phyloP scores from a whole-genome alignment of 2,888 invertebrate species.

The Homarus gammarus region DNA sequence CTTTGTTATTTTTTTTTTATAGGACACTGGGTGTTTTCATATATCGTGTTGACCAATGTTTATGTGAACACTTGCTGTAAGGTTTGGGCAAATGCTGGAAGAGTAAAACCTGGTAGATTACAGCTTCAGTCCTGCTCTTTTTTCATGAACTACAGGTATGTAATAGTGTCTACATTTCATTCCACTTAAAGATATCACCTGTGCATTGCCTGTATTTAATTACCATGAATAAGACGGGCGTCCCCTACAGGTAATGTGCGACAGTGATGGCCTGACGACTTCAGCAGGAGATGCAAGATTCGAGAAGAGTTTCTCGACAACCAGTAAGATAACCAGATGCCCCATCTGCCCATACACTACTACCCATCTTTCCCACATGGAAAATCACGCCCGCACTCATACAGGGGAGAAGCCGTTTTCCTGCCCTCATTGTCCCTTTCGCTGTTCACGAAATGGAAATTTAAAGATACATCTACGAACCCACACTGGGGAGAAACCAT shows the following conservation, averaged over 20 bases:
- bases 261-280: constrained; percentile 20
- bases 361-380: constrained; percentile 59
- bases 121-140: no score
- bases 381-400: constrained; percentile 60
- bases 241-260: constrained; percentile 26
- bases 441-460: no score
- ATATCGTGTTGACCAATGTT: no score
- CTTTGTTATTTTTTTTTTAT: no score
- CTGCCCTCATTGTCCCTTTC: constrained; percentile 21
- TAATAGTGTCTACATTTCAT: not conserved
- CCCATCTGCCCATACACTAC: constrained; percentile 64
- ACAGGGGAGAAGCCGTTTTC: no score
- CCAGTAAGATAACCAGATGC: constrained; percentile 58
- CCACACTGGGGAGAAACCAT: no score
- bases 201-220: not conserved
- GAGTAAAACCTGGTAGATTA: no score
- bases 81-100: no score
- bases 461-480: not conserved
- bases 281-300: not conserved
- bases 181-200: not conserved
- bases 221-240: constrained; percentile 32
- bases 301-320: not conserved
- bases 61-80: no score
- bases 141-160: no score
- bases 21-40: no score